Evolutionary conservation across 2,113 vertebrate species (phyloP).

Genomic region (Nesoenas mayeri): DNA sequence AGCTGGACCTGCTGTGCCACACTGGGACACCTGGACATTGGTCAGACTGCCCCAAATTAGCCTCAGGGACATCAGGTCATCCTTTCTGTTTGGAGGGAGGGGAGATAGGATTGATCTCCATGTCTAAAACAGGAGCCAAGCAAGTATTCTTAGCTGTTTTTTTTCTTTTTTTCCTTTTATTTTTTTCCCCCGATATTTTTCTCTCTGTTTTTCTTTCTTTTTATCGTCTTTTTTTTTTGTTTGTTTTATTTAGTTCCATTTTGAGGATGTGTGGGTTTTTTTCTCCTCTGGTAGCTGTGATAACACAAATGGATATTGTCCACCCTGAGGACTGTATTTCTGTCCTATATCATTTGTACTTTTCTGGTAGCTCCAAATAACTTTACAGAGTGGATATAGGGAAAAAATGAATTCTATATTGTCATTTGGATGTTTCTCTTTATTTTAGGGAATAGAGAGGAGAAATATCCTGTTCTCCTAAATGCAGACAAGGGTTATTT

Average conservation of each 20-base stretch:
- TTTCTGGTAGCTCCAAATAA: neutral
- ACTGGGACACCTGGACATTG: neutral
- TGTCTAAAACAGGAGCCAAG: neutral
- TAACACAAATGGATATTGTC: neutral
- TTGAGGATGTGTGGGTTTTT: neutral
- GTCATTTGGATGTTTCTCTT: neutral
- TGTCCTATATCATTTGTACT: neutral
- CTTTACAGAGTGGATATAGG: neutral
- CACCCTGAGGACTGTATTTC: neutral
- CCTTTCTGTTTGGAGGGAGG: neutral
- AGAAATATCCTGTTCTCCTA: neutral
- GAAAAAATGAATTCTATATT: neutral
- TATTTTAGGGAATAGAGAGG: neutral
- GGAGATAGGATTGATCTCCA: neutral
- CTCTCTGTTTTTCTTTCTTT: neutral
- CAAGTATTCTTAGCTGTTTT: neutral
- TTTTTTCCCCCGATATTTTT: neutral
- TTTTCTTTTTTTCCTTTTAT: too few relatives aligned
- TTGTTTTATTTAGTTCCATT: neutral
- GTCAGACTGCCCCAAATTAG: neutral
- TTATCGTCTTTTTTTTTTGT: neutral
- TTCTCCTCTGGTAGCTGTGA: neutral
- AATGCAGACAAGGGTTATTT: rapidly evolving
- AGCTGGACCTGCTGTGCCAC: neutral
- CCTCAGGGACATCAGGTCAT: neutral